Evolutionary conservation across 2,113 vertebrate genomes (phyloP).

Genomic region (Elgaria multicarinata): DNA sequence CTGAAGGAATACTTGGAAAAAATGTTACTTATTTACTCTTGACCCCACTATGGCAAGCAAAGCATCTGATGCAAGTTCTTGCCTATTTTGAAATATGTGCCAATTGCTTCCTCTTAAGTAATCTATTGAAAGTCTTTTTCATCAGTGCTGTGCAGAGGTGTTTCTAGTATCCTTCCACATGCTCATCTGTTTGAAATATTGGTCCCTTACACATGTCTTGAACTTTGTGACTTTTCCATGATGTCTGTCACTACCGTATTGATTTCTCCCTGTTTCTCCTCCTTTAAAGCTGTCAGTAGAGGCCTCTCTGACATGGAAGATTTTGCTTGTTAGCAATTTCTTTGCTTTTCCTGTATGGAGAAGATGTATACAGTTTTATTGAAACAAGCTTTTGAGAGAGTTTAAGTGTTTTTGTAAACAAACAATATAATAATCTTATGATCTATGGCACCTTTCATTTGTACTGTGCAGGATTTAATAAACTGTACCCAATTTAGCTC

Average conservation of each 20-base stretch:
- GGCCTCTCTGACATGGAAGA: not conserved
- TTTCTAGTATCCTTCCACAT: not conserved
- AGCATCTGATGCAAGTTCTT: not conserved
- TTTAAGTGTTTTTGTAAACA: not conserved
- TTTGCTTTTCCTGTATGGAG: not conserved
- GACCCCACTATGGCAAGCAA: not conserved
- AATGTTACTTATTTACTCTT: slow-evolving; percentile 5
- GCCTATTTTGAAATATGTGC: slow-evolving; percentile 16
- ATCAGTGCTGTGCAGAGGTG: not conserved
- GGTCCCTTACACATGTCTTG: slow-evolving; percentile 29
- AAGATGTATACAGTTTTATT: not conserved
- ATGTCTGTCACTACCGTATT: slow-evolving; percentile 27
- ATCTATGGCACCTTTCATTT: not conserved
- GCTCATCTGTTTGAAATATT: slow-evolving; percentile 37
- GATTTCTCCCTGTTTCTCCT: slow-evolving; percentile 35
- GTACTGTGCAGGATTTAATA: not conserved
- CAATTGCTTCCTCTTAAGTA: slow-evolving; percentile 9
- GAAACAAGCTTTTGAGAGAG: not conserved
- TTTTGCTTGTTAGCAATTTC: slow-evolving; percentile 19
- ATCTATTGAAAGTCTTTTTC: slow-evolving; percentile 19
- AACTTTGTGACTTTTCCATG: slow-evolving; percentile 35
- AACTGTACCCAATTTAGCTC: not conserved
- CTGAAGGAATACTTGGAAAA: not conserved
- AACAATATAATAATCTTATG: not conserved
- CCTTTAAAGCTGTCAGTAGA: slow-evolving; percentile 24